Evolutionary conservation across 2,888 invertebrate species (phyloP).

Genomic region (Pyrocoelia pectoralis): DNA sequence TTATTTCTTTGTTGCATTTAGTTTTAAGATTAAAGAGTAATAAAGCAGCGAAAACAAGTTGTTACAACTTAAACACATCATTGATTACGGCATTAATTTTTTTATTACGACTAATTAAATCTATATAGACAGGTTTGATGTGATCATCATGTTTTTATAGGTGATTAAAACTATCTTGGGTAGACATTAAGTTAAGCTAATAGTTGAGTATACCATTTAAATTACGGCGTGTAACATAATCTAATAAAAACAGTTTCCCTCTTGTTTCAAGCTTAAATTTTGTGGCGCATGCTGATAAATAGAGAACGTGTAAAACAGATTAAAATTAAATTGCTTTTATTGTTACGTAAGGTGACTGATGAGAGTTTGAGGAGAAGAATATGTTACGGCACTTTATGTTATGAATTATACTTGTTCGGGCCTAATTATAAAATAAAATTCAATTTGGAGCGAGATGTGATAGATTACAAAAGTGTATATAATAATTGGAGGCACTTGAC

Average conservation of each 20-base stretch:
- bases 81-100: too few relatives aligned
- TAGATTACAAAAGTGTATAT: too few relatives aligned
- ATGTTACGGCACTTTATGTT: slow-evolving; percentile 4
- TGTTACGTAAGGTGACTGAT: slow-evolving; percentile 3
- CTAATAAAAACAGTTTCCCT: neutral
- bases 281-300: slow-evolving; percentile 13
- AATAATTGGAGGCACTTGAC: too few relatives aligned
- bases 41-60: too few relatives aligned
- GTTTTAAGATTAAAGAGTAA: too few relatives aligned
- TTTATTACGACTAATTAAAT: too few relatives aligned
- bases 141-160: neutral
- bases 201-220: neutral
- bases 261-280: slow-evolving; percentile 8
- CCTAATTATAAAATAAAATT: too few relatives aligned
- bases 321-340: slow-evolving; percentile 11
- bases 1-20: too few relatives aligned
- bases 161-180: neutral
- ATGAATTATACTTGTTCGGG: neutral
- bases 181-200: neutral
- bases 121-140: too few relatives aligned
- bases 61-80: too few relatives aligned
- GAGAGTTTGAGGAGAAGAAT: neutral
- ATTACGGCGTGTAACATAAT: neutral
- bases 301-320: slow-evolving; percentile 11
- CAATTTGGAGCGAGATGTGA: too few relatives aligned